Percentiles rank a stretch among this genome's conserved stretches.
These are phyloP conservation scores for Brachionus rotundiformis DNA, from an alignment of 1,140 invertebrate genomes.

Conservation along the genomic window DNA sequence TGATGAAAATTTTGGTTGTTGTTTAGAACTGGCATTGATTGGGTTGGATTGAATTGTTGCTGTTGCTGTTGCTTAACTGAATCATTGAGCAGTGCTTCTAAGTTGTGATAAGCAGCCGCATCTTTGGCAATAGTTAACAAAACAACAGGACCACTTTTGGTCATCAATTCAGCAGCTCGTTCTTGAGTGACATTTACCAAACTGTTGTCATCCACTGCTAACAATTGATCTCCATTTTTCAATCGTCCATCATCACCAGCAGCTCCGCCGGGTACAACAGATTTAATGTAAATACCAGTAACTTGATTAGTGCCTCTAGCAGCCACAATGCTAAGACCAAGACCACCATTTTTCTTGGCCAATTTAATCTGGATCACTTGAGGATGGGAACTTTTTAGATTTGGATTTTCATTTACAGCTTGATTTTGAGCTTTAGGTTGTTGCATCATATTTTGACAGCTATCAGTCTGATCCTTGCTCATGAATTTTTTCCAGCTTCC, in stretches of 20 bases:
- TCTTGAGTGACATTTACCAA: conserved; percentile 95
- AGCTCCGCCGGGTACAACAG: conserved; percentile 89
- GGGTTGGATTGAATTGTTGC: conserved; percentile 13
- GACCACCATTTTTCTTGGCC: conserved; percentile 40
- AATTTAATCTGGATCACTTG: conserved; percentile 25
- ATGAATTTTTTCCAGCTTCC: conserved; percentile 52
- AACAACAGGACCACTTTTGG: conserved; percentile 37
- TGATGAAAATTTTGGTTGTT: conserved; percentile 1
- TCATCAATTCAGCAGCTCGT: conserved; percentile 56
- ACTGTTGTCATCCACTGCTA: conserved; percentile 94
- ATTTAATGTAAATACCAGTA: conserved; percentile 95
- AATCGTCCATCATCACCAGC: conserved; percentile 87
- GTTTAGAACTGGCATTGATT: conserved; percentile 17
- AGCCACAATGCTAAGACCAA: conserved; percentile 52
- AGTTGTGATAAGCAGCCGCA: conserved; percentile 40
- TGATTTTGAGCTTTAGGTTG: background rate
- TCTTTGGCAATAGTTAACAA: conserved; percentile 45
- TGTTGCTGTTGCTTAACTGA: background rate
- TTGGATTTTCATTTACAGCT: background rate
- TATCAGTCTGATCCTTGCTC: background rate
- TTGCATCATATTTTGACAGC: background rate
- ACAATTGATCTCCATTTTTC: conserved; percentile 91
- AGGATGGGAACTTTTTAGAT: background rate
- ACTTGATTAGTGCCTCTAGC: conserved; percentile 80
- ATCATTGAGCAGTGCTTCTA: conserved; percentile 15